Percentiles rank a stretch among this genome's conserved stretches.
Conservation (phyloP, 2,797 vertebrate genomes). For the Oreochromis mossambicus region DNA sequence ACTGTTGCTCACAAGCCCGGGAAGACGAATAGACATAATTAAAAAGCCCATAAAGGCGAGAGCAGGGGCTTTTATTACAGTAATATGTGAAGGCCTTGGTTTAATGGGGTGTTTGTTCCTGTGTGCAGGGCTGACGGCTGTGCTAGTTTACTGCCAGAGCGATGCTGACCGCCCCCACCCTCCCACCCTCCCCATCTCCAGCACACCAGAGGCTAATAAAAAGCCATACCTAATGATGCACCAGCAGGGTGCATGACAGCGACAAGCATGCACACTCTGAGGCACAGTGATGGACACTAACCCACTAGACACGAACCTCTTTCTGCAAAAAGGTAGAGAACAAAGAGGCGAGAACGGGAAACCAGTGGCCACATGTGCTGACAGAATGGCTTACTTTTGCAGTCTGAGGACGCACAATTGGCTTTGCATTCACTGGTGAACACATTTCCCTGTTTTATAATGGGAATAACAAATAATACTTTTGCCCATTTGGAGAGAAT, state of each 20-base stretch:
- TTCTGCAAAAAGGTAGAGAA: background rate
- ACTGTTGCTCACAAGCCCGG: slow-evolving; percentile 63
- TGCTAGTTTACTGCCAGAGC: slow-evolving; percentile 36
- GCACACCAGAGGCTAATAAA: slow-evolving; percentile 63
- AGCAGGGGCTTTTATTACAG: slow-evolving; percentile 69
- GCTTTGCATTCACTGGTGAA: background rate
- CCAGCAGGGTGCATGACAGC: slow-evolving; percentile 41
- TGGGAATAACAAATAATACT: background rate
- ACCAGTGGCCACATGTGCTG: background rate
- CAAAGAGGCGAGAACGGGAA: background rate
- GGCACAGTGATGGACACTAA: background rate
- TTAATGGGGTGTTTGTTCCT: slow-evolving; percentile 73
- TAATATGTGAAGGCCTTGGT: slow-evolving; percentile 68
- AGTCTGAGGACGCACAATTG: background rate
- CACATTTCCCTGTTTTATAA: background rate
- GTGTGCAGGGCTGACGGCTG: slow-evolving; percentile 44
- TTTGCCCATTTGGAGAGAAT: background rate
- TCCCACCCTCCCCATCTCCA: background rate
- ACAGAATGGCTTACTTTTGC: background rate
- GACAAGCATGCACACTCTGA: background rate
- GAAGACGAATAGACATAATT: slow-evolving; percentile 79
- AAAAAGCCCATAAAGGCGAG: slow-evolving; percentile 71
- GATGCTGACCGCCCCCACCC: slow-evolving; percentile 11
- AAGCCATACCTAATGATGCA: slow-evolving; percentile 57
- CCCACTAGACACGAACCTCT: background rate